These are phyloP conservation scores for Luffia ferchaultella DNA, from an alignment of 2,888 invertebrate species.

Conservation along the genomic window DNA sequence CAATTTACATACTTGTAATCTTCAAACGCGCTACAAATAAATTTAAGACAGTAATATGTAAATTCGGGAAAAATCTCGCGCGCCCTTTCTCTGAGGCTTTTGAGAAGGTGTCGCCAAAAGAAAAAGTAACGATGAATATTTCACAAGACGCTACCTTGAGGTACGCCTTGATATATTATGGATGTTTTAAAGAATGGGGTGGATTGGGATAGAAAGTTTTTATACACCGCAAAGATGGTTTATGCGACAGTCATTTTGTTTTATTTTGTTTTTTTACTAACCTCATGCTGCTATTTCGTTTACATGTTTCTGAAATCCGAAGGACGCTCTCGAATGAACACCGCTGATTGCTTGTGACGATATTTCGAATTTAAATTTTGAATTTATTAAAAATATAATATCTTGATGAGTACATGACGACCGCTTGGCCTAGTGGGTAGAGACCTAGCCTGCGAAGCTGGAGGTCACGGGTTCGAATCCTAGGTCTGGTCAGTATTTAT, in stretches of 20 bases:
- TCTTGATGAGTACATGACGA: too few species aligned
- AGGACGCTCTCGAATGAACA: too few species aligned
- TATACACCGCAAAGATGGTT: neutral
- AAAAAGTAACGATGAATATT: neutral
- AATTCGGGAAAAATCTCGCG: conserved; percentile 24
- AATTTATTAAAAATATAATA: too few species aligned
- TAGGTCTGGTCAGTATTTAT: too few species aligned
- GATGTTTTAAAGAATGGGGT: neutral
- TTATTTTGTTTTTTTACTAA: neutral
- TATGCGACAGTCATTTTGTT: neutral
- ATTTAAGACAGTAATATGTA: conserved; percentile 43
- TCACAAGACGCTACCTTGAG: neutral
- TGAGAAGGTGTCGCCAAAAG: neutral
- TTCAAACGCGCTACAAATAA: conserved; percentile 30
- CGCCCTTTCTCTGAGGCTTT: too few species aligned
- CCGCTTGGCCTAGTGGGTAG: too few species aligned
- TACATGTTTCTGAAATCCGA: too few species aligned
- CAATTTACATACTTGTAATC: conserved; percentile 47
- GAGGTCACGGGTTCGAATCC: too few species aligned
- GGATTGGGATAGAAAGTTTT: neutral
- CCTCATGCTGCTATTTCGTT: too few species aligned
- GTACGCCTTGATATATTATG: neutral
- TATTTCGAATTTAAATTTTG: too few species aligned
- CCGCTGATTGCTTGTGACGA: too few species aligned
- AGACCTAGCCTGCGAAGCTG: too few species aligned